Conservation (phyloP, 1,140 invertebrate species). For the Magallana gigas region DNA sequence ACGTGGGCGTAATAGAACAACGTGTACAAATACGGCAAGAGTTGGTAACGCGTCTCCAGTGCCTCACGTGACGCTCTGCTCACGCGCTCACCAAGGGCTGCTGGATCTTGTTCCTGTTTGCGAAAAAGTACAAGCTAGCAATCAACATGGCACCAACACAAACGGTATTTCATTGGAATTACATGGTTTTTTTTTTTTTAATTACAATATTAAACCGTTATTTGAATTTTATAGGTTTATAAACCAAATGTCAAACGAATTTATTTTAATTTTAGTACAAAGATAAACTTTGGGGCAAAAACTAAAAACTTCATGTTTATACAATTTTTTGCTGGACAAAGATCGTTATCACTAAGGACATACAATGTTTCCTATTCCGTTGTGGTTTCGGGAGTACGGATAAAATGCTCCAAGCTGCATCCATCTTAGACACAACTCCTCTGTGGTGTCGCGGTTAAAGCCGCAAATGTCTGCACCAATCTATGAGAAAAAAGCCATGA, state of each 20-base stretch:
- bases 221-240: not conserved
- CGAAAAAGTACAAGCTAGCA: not conserved
- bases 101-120: conserved; percentile 69
- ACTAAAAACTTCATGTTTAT: not conserved
- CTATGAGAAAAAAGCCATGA: conserved; percentile 38
- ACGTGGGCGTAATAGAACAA: conserved; percentile 67
- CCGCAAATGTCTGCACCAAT: conserved; percentile 76
- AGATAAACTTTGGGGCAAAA: too few relatives aligned
- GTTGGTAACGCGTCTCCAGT: conserved; percentile 67
- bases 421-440: conserved; percentile 72
- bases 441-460: conserved; percentile 63
- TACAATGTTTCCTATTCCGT: conserved; percentile 64
- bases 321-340: too few relatives aligned
- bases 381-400: conserved; percentile 74
- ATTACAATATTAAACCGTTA: too few relatives aligned
- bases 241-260: not conserved
- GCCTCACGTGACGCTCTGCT: conserved; percentile 61
- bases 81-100: conserved; percentile 61
- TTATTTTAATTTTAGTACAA: not conserved
- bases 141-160: too few relatives aligned
- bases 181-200: not conserved
- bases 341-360: not conserved
- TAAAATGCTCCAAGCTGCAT: conserved; percentile 75
- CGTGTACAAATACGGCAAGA: conserved; percentile 73
- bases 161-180: not conserved